A percentile compares a stretch with the other conserved stretches of the same genome.
Conservation (phyloP, 1,140 invertebrate species). For the Brachionus koreanus region DNA sequence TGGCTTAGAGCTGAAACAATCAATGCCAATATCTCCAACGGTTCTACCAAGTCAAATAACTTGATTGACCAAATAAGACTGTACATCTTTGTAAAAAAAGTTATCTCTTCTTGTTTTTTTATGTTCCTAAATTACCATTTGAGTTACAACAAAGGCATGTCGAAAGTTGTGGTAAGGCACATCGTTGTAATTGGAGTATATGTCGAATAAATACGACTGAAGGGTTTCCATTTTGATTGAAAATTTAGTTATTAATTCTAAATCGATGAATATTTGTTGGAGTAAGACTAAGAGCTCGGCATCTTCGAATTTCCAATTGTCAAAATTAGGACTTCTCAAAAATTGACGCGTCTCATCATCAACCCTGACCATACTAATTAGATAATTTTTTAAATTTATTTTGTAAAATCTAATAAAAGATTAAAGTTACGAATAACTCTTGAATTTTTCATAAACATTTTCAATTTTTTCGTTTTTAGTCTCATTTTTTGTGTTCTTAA, state of each 20-base stretch:
- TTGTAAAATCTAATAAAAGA: neutral
- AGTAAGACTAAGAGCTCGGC: neutral
- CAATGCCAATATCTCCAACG: constrained; percentile 72
- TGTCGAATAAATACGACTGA: constrained; percentile 15
- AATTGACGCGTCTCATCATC: neutral
- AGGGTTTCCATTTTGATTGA: constrained; percentile 20
- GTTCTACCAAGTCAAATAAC: constrained; percentile 62
- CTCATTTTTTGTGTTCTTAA: neutral
- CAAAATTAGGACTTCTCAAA: neutral
- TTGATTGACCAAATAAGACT: constrained; percentile 16
- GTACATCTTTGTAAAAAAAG: constrained; percentile 12
- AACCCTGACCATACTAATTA: neutral
- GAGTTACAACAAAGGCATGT: constrained; percentile 81
- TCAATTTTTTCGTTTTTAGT: neutral
- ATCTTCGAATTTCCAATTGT: constrained; percentile 42
- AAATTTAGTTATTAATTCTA: neutral
- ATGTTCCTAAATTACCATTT: constrained; percentile 71
- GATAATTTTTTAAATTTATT: neutral
- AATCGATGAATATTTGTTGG: constrained; percentile 36
- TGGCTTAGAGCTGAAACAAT: constrained; percentile 76
- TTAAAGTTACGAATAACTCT: neutral
- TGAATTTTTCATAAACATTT: constrained; percentile 22
- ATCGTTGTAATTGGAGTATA: constrained; percentile 82
- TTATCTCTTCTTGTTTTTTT: constrained; percentile 59
- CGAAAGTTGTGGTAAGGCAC: constrained; percentile 85